phyloP scores from a whole-genome alignment of 2,888 invertebrate genomes.

The Pseudococcus jackbeardsleyi region DNA sequence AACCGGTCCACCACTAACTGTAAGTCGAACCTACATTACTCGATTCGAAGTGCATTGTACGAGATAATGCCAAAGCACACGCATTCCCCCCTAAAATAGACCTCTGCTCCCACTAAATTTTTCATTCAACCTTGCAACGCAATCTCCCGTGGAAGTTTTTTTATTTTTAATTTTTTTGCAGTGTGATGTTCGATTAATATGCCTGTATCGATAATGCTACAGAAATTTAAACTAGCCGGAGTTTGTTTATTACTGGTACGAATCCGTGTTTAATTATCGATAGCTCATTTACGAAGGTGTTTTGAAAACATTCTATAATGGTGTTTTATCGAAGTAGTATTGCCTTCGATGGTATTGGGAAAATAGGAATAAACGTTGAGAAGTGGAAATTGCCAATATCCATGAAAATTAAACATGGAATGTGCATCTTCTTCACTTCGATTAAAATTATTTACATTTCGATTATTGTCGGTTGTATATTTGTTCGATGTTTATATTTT shows the following conservation, averaged over 20 bases:
- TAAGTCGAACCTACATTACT: constrained; percentile 43
- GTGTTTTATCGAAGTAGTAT: not conserved
- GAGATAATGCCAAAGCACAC: constrained; percentile 37
- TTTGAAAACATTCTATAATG: not conserved
- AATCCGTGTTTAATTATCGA: not conserved
- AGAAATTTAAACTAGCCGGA: not conserved
- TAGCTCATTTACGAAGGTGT: not conserved
- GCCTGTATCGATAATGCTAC: not conserved
- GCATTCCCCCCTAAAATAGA: constrained; percentile 17
- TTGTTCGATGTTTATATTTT: not conserved
- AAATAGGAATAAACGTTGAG: not conserved
- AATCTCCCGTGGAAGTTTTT: constrained; percentile 26
- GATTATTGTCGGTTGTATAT: not conserved
- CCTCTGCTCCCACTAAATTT: constrained; percentile 53
- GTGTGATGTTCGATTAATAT: constrained; percentile 27
- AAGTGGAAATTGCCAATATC: not conserved
- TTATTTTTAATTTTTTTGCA: constrained; percentile 27
- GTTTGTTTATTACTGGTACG: not conserved
- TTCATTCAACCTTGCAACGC: constrained; percentile 52
- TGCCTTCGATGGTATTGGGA: not conserved
- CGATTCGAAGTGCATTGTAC: constrained; percentile 52
- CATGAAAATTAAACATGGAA: not conserved
- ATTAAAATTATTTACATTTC: not conserved
- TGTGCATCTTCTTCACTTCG: not conserved
- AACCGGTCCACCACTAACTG: constrained; percentile 43